Conservation (phyloP, 2,888 invertebrate genomes). For the Pediacus dermestoides region DNA sequence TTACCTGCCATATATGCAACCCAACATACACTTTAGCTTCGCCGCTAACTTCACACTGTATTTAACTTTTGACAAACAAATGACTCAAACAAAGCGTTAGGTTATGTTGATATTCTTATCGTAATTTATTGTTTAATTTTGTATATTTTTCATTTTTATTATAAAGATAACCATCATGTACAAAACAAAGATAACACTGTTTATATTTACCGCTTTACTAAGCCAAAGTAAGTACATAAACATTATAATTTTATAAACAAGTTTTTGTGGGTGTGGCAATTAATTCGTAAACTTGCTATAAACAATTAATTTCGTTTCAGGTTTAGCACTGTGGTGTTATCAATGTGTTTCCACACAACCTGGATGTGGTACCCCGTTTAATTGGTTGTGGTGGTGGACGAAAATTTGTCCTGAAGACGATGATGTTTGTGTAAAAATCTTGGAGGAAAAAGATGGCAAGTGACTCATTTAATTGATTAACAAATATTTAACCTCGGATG, state of each 20-base stretch:
- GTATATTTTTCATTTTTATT: neutral
- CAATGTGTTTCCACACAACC: slow-evolving; percentile 86
- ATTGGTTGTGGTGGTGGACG: slow-evolving; percentile 76
- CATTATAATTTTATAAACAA: neutral
- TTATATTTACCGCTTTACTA: neutral
- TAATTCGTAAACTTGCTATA: no score
- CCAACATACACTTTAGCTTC: neutral
- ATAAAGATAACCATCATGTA: neutral
- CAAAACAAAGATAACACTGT: neutral
- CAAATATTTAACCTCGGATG: slow-evolving; percentile 1
- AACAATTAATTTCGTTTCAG: slow-evolving; percentile 15
- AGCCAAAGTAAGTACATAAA: neutral
- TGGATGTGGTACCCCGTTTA: slow-evolving; percentile 80
- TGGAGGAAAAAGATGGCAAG: slow-evolving; percentile 80
- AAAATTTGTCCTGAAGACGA: slow-evolving; percentile 77
- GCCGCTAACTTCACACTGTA: neutral
- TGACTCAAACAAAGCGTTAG: neutral
- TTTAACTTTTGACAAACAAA: neutral
- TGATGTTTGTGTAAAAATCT: slow-evolving; percentile 86
- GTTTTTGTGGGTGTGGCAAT: slow-evolving; percentile 1
- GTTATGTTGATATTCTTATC: neutral
- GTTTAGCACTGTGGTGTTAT: slow-evolving; percentile 74
- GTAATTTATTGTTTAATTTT: no score
- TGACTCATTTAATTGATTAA: slow-evolving; percentile 11
- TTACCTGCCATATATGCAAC: neutral